A percentile compares a stretch with the other conserved stretches of the same genome.
Evolutionary conservation across 2,113 vertebrate genomes (phyloP).

Genomic region (Puffinus mauretanicus): DNA sequence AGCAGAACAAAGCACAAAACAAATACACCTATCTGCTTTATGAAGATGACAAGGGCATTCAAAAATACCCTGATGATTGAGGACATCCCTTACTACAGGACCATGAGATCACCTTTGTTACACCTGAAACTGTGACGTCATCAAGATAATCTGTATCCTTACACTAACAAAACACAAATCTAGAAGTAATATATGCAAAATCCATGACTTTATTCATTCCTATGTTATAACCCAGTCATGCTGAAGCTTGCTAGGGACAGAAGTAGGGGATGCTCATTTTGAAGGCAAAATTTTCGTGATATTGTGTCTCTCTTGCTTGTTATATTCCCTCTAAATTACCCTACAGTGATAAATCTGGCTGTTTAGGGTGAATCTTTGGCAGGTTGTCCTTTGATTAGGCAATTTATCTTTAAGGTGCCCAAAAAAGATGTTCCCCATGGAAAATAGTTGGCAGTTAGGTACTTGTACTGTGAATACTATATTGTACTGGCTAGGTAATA

Average conservation of each 20-base stretch:
- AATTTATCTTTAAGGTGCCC: not conserved
- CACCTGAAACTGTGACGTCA: not conserved
- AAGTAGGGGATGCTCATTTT: not conserved
- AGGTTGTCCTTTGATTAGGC: slow-evolving; percentile 20
- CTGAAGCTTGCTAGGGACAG: not conserved
- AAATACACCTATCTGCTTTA: not conserved
- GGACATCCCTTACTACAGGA: not conserved
- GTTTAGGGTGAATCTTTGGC: not conserved
- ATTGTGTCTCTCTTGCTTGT: not conserved
- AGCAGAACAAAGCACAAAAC: not conserved
- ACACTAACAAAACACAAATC: not conserved
- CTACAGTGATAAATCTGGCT: slow-evolving; percentile 7
- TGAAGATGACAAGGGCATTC: not conserved
- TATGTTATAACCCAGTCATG: not conserved
- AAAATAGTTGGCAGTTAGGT: not conserved
- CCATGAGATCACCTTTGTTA: not conserved
- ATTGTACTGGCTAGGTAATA: not conserved
- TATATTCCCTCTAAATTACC: not conserved
- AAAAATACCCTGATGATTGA: not conserved
- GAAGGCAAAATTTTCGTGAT: not conserved
- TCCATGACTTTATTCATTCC: not conserved
- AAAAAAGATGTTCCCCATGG: not conserved
- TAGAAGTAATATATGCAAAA: not conserved
- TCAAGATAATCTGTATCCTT: not conserved
- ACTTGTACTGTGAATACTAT: not conserved